Evolutionary conservation across 2,113 vertebrate genomes (phyloP), one percentile per base, ranked within the genome.

Genomic region (Diadophis punctatus): DNA sequence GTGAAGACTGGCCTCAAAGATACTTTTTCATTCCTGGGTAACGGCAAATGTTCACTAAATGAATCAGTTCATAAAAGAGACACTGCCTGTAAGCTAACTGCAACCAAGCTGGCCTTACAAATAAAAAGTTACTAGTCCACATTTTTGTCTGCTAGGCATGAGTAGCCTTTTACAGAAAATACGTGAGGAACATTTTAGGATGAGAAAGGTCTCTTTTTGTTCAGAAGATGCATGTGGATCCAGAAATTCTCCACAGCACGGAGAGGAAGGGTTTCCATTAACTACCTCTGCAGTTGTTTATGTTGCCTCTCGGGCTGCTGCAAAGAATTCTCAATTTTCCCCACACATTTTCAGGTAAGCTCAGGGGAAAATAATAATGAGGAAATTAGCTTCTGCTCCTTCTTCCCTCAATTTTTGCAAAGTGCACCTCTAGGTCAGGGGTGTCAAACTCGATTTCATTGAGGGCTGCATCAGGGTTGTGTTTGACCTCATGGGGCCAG

Each of bases 1-100:
- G 30, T 6, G 63, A 68, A n/a, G 63, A 34, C 30, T 68, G 14
- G 87, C 91, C 93, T 74, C 90, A 91, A 25, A 88, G 91, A 94
- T 68, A 68, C 63, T 18, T 68, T 68, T 68, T 68, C 30, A 68
- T 68, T 16, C 63, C 63, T 68, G 63, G 12, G 1, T 34, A 68
- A 18, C 30, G 6, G 63, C 3, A n/a, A 68, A 34, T 16, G 2
- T n/a, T 90, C 94, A 90, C 91, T 89, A 84, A 95, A 63, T 88
- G 87, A 18, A 3, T 22, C 80, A 46, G 25, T 90, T 88, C 92
- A 3, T n/a, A 27, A 60, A 30, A 27, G 23, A 60, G 27, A 27
- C 48, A 27, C 58, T 60, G 0, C 58, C 23, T 30, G 27, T 60
- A 60, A 30, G 27, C 25, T 60, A 60, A 60, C 3, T 30, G 0